phyloP scores from a whole-genome alignment of 2,888 invertebrate genomes.

The Iselma pallidipennis region DNA sequence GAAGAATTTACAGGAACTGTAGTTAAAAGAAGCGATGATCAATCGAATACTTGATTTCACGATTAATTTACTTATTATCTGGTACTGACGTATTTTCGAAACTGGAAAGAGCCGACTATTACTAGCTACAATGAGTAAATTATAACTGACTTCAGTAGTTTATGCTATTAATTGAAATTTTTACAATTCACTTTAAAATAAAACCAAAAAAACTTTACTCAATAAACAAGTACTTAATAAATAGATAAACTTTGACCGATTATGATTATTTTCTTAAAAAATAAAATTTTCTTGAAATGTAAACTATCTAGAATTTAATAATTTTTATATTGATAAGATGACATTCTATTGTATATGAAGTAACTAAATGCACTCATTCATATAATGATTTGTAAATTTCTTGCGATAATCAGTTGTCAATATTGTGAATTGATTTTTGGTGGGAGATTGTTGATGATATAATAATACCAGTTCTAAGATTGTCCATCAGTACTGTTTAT shows the following conservation, averaged over 20 bases:
- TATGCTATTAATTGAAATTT: not conserved
- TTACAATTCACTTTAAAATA: not conserved
- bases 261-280: not conserved
- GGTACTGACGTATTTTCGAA: too few species aligned
- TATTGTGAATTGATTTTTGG: constrained; percentile 14
- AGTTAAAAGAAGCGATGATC: not conserved
- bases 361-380: too few species aligned
- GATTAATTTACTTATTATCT: not conserved
- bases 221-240: too few species aligned
- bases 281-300: not conserved
- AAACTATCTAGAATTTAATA: too few species aligned
- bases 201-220: not conserved
- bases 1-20: too few species aligned
- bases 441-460: constrained; percentile 23
- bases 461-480: constrained; percentile 27
- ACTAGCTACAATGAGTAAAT: too few species aligned
- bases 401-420: constrained; percentile 27
- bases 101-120: too few species aligned
- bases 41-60: not conserved
- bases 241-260: not conserved
- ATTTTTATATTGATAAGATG: too few species aligned
- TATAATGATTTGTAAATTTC: too few species aligned
- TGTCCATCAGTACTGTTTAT: not conserved
- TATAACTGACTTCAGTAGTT: not conserved
- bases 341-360: too few species aligned